Percentiles rank a stretch among this genome's conserved stretches.
These are phyloP conservation scores for Phoebastria nigripes DNA, from an alignment of 2,797 vertebrate species.

Conservation along the genomic window DNA sequence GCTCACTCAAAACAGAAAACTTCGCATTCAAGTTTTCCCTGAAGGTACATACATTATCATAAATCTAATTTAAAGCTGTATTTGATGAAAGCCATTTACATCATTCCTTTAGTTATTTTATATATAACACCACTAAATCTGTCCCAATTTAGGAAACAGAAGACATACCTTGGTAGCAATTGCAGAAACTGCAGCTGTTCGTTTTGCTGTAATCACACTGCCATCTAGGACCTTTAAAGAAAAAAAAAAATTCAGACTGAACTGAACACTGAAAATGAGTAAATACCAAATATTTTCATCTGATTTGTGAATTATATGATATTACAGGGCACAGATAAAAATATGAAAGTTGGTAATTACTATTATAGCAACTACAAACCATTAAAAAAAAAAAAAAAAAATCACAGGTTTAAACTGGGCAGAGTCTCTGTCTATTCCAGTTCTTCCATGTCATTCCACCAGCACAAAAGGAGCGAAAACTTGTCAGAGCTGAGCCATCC, in stretches of 20 bases:
- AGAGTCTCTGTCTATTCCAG: background rate
- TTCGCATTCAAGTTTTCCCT: background rate
- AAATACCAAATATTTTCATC: background rate
- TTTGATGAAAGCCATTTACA: background rate
- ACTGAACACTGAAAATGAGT: background rate
- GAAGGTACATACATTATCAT: background rate
- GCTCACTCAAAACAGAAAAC: background rate
- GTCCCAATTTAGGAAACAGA: background rate
- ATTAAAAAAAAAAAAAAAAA: background rate
- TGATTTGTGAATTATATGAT: background rate
- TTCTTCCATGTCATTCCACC: background rate
- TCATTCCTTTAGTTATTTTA: background rate
- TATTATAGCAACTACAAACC: background rate
- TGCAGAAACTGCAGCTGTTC: conserved; percentile 90
- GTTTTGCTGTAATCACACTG: conserved; percentile 85
- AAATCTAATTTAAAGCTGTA: background rate
- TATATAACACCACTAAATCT: background rate
- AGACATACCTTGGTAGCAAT: conserved; percentile 89
- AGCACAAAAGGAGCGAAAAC: background rate
- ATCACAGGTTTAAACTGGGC: background rate
- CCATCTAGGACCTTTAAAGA: conserved; percentile 86
- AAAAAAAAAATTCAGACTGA: background rate
- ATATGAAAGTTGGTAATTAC: fast-evolving
- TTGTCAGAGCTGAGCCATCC: background rate
- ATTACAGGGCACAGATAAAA: background rate